Evolutionary conservation across 2,797 vertebrate species (phyloP), one percentile per base, ranked within the genome.

Genomic region (Echiichthys vipera): DNA sequence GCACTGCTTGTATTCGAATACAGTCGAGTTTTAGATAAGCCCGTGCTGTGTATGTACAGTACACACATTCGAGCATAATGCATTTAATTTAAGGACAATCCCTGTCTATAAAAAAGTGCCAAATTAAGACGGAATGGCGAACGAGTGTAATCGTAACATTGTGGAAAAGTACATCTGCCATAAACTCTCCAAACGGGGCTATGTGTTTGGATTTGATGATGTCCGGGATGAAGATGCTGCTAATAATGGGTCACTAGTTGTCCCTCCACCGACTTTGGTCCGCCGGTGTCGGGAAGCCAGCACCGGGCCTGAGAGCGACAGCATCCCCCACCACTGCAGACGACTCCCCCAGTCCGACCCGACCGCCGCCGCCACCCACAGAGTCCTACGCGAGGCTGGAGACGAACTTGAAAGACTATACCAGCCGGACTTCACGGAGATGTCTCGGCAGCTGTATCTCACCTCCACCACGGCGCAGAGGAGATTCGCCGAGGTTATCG

Each of bases 81-180:
- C 73, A 73, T 89, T 71, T 68, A 14, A 66, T 93, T 74, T 93
- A 90, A n/a, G 69, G 71, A 43, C n/a, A 11, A 42, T 13, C 25
- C 57, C 45, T 45, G 69, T 43, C 9, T 37, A 5, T 70, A 50
- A 29, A 61, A 55, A 76, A 86, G 89, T 88, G 88, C 82, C 88
- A 87, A 88, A 84, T 78, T 55, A 24, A 84, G 71, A 68, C 79
- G 90, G 82, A 55, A 95, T 95, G 95, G 93, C 92, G 88, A 91
- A 90, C 87, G 94, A 92, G 67, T 94, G 94, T 75, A 96, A 96
- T 92, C 96, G 97, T 84, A 95, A 93, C 85, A 96, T 99, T 76
- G 98, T 99, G 91, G 93, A 95, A 91, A 96, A 96, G 91, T 99
- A 98, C 67, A 96, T 99, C 91, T 95, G 94, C 92, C 96, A 99